Evolutionary conservation across 2,888 invertebrate genomes (phyloP), one percentile per base, ranked within the genome.

Genomic region (Drosophila kokeensis): DNA sequence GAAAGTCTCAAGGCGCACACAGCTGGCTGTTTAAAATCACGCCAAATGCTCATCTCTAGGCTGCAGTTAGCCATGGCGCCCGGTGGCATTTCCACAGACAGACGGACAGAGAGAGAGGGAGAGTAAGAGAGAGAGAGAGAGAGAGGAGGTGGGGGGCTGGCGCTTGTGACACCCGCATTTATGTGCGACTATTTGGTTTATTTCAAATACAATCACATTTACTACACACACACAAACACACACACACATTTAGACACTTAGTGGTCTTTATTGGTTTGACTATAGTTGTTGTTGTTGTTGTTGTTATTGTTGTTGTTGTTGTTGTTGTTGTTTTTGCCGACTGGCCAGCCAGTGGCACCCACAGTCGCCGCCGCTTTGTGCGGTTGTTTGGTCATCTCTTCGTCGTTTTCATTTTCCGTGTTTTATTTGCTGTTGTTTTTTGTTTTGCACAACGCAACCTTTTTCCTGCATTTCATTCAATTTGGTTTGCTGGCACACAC

Each of bases 191-290:
- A 89, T 85, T 85, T 87, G 85, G 87, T 85, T 85, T 89, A 85
- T 90, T 84, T 90, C 87, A 89, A 89, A 86, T 89, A 87, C 87
- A 87, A 90, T 87, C 90, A 87, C 90, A 89, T 86, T 77, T 83
- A 59, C 73, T 55, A 61, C 45, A 48, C 24, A 38, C 36, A 55
- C 55, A 78, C 57, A 72, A 29, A 59, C 36, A 65, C 49, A 59
- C 50, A 66, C 49, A 67, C 75, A 80, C 89, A 90, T 76, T 82
- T 69, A 66, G 88, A 87, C 90, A 87, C 86, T 90, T 86, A 90
- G 89, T 90, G 90, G 91, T 89, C 90, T 89, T 90, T 86, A 90
- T 86, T 87, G 86, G 90, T 82, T 81, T 74, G 87, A 52, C 62
- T 73, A 66, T 59, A 61, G 62, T 60, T 63, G 69, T 63, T 55